Evolutionary conservation across 2,113 vertebrate genomes (phyloP), one percentile per base, ranked within the genome.

Genomic region (Epinephelus lanceolatus): DNA sequence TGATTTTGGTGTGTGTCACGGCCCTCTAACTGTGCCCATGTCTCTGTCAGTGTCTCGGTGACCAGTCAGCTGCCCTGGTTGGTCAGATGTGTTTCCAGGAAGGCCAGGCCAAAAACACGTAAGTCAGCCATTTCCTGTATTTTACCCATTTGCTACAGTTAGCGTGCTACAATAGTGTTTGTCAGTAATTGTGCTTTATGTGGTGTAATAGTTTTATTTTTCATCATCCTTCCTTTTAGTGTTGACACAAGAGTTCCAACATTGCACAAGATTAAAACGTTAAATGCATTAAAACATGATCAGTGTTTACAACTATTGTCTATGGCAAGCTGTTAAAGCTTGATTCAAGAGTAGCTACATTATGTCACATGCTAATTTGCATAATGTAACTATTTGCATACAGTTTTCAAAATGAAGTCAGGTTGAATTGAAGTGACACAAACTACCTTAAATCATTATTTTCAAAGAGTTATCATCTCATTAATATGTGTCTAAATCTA

Each of bases 61-160:
- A 99, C 92, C 98, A 99, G 71, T 98, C 97, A 61, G 98, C 98
- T 67, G 98, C 98, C 37, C 94, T 99, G 59, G 98, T 99, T 68
- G 98, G 98, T 89, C 98, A 99, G 93, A 97, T 98, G 97, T 99
- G 98, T 88, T 98, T 99, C 81, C 91, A 92, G 76, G 95, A 98
- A 59, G 98, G 98, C 45, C 97, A 98, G 85, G 97, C 98, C 78
- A 99, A 99, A 95, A 99, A 99, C 91, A 99, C 98, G 98, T 99
- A 91, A 96, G 97, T 88, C 81, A 30, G 21, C 21, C 9, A 0
- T 17, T 15, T 7, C 25, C 4, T 30, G 47, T 1, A 10, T 23
- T 21, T 30, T 1, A 18, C 61, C 17, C 23, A 53, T 18, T 33
- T 15, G 9, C 27, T 21, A 7, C 27, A 42, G 8, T 12, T 33